Evolutionary conservation across 2,888 invertebrate genomes (phyloP).

Genomic region (Drosophila stalkeri): DNA sequence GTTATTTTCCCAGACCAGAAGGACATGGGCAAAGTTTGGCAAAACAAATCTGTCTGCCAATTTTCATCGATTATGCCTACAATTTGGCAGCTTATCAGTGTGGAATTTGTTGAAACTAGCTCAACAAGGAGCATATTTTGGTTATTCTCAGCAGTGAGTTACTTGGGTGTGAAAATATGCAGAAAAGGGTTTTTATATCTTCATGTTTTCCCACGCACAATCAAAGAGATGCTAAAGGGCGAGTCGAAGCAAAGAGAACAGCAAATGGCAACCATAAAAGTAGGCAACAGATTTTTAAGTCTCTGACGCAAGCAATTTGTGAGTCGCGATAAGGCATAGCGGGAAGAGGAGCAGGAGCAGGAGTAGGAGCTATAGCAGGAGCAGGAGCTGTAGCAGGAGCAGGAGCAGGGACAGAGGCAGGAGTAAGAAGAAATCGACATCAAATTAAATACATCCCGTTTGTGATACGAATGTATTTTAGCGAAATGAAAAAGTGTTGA

Average conservation of each 20-base stretch:
- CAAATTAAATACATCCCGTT: slow-evolving; percentile 51
- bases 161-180: slow-evolving; percentile 40
- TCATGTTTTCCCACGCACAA: slow-evolving; percentile 18
- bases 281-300: slow-evolving; percentile 67
- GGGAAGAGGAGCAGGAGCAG: background rate
- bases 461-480: slow-evolving; percentile 53
- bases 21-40: background rate
- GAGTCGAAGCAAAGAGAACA: slow-evolving; percentile 7
- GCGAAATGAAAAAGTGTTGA: slow-evolving; percentile 48
- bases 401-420: background rate
- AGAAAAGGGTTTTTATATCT: slow-evolving; percentile 23
- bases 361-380: slow-evolving; percentile 14
- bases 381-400: background rate
- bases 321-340: slow-evolving; percentile 12
- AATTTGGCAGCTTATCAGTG: slow-evolving; percentile 31
- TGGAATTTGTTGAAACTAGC: slow-evolving; percentile 32
- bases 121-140: slow-evolving; percentile 35
- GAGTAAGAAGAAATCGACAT: slow-evolving; percentile 43
- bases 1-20: background rate
- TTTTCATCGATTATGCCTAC: slow-evolving; percentile 39
- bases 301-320: slow-evolving; percentile 63
- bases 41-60: slow-evolving; percentile 19
- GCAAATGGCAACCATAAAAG: slow-evolving; percentile 49
- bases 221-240: slow-evolving; percentile 16
- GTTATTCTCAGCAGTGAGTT: slow-evolving; percentile 16